Base-by-base conservation (phyloP, 1,140 invertebrate genomes). In the Penaeus chinensis region DNA sequence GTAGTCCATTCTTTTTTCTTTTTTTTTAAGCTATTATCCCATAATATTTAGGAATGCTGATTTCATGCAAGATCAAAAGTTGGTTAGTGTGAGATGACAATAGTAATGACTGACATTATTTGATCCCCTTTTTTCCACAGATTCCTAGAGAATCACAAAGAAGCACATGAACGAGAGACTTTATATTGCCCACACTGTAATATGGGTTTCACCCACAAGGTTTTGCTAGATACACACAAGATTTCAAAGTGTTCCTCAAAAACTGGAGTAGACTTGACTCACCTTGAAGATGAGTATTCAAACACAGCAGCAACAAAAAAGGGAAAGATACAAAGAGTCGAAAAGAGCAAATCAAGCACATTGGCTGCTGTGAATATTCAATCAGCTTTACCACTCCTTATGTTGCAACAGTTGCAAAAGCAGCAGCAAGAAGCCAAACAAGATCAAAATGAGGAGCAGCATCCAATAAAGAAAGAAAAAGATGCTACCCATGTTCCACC, bases 121-220 rank as follows among this genome's bases (percentile, higher is more conserved):
- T n/a, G 47, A 24, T 18, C 62, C 24, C 24, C 22, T 37, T 42
- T 65, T 62, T 18, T 37, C 71, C 42, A 37, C 79, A 87, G 86
- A 61, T 87, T 87, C 76, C 78, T 90, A 79, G 84, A 88, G 11
- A 83, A 62, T 61, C 89, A 90, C 78, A 84, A 82, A 24, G 89
- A 90, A 74, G 84, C 87, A 13, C 89, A 90, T 24, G 62, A 87
- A 47, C 54, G 66, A 10, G 82, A 89, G 27, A 90, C 87, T 2
- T 66, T 86, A 11, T 65, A 87, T 65, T 90, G 89, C 60, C 80
- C 87, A 27, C 76, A 90, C 27, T 90, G 89, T 77, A 83, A 83
- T 47, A 82, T 88, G 69, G 71, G 71, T 32, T 90, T 90, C 81
- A 90, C 89, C 11, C 89, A 90, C 82, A 69, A 83, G n/a, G 78